Conservation (phyloP, 2,888 invertebrate genomes). For the Callosobruchus maculatus region DNA sequence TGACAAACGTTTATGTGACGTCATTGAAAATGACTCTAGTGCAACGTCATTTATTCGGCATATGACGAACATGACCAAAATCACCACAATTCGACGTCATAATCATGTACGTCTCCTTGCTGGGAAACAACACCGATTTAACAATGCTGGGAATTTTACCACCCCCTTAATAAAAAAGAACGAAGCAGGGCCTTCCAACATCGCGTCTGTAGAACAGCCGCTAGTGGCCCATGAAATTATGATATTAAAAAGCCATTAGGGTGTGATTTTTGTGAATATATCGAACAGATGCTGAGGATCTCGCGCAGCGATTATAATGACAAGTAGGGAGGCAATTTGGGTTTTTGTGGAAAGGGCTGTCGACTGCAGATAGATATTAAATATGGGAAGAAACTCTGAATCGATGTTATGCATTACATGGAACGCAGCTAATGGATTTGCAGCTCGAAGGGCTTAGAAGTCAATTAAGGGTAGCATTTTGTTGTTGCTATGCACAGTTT, state of each 20-base stretch:
- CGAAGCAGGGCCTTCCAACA: background rate
- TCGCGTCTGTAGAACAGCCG: background rate
- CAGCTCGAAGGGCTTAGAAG: background rate
- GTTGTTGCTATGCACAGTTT: too few relatives aligned
- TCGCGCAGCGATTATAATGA: background rate
- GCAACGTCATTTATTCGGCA: too few relatives aligned
- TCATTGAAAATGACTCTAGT: too few relatives aligned
- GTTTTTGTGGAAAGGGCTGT: background rate
- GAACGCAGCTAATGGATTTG: background rate
- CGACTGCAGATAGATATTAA: background rate
- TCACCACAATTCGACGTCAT: too few relatives aligned
- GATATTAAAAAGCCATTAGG: constrained; percentile 24
- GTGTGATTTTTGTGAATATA: constrained; percentile 9
- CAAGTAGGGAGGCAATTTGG: background rate
- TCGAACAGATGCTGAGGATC: constrained; percentile 6
- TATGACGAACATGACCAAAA: too few relatives aligned
- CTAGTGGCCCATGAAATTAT: constrained; percentile 15
- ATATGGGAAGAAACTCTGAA: background rate
- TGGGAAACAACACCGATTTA: too few relatives aligned
- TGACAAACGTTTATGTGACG: too few relatives aligned
- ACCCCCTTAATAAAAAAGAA: background rate
- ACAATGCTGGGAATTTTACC: too few relatives aligned
- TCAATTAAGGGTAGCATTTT: too few relatives aligned
- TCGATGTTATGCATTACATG: background rate
- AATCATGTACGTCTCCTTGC: too few relatives aligned